Conservation (phyloP, 2,113 vertebrate species). For the Laticauda laticaudata region DNA sequence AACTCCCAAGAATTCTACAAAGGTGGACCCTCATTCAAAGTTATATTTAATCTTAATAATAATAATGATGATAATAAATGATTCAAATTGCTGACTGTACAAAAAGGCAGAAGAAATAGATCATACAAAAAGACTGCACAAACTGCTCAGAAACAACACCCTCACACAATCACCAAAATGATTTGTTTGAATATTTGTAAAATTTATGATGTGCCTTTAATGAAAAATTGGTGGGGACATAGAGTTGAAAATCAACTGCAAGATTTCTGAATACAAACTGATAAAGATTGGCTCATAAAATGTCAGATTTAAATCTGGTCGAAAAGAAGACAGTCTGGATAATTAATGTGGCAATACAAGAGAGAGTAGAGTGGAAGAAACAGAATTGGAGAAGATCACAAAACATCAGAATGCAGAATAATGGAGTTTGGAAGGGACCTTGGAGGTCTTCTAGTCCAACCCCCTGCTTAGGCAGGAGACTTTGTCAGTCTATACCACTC, state of each 20-base stretch:
- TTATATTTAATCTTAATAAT: neutral
- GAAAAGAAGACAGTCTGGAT: neutral
- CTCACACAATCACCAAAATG: neutral
- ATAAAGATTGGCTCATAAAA: neutral
- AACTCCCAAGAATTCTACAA: neutral
- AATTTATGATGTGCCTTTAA: neutral
- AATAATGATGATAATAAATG: neutral
- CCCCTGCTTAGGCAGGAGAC: neutral
- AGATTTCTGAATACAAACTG: neutral
- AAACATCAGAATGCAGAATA: neutral
- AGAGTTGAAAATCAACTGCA: neutral
- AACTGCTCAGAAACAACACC: neutral
- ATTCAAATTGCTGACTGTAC: neutral
- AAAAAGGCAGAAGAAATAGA: neutral
- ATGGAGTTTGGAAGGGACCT: neutral
- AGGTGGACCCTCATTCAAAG: neutral
- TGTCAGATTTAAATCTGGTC: neutral
- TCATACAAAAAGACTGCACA: neutral
- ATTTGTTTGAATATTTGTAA: neutral
- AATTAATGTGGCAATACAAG: neutral
- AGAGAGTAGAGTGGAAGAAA: neutral
- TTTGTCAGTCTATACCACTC: neutral
- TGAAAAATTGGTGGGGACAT: neutral
- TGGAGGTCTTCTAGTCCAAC: neutral
- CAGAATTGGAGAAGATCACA: neutral